Evolutionary conservation across 2,797 vertebrate species (phyloP).

Genomic region (Bradypodion pumilum): DNA sequence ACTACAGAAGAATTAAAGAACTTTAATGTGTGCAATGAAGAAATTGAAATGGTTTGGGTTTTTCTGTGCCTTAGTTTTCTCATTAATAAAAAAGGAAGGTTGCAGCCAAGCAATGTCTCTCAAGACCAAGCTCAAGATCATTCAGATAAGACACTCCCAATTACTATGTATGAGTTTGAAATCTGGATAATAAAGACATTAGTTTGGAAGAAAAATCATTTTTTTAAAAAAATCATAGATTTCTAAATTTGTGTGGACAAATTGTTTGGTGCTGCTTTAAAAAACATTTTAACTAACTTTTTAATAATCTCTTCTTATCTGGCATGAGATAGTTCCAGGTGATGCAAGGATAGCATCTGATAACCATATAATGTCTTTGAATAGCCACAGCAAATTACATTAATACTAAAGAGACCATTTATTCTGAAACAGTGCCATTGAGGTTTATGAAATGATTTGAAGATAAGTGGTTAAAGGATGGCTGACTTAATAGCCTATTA

Average conservation of each 20-base stretch:
- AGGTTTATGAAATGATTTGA: not conserved
- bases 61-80: too few species aligned
- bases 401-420: not conserved
- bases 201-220: too few species aligned
- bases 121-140: too few species aligned
- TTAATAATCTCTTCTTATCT: not conserved
- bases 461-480: not conserved
- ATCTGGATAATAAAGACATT: too few species aligned
- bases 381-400: conserved; percentile 4
- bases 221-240: too few species aligned
- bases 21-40: too few species aligned
- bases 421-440: not conserved
- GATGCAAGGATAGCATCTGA: not conserved
- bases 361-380: not conserved
- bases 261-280: not conserved
- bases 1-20: too few species aligned
- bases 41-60: too few species aligned
- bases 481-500: not conserved
- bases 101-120: too few species aligned
- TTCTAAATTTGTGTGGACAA: not conserved
- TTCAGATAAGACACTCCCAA: too few species aligned
- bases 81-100: too few species aligned
- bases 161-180: too few species aligned
- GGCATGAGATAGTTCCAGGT: not conserved
- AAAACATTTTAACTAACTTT: not conserved